Conservation (phyloP, 2,797 vertebrate genomes). For the Rhincodon typus region DNA sequence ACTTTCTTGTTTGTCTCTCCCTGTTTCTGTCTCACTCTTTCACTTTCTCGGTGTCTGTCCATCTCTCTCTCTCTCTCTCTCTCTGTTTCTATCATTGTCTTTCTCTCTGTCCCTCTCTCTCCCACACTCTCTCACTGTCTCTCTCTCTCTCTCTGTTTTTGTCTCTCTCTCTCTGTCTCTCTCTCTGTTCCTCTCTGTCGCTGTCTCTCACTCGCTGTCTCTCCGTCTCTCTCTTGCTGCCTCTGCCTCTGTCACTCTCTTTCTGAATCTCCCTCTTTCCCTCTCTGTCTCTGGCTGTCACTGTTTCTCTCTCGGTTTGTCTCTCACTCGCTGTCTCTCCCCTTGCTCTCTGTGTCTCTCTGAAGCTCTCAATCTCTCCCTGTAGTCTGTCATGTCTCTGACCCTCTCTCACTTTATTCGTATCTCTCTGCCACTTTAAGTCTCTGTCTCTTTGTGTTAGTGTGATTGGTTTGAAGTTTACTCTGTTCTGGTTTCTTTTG, state of each 20-base stretch:
- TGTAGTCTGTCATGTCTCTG: too few relatives aligned
- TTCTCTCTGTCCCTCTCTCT: too few relatives aligned
- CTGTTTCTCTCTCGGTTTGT: background rate
- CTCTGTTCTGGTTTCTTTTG: constrained; percentile 40
- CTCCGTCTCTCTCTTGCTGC: constrained; percentile 21
- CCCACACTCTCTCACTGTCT: too few relatives aligned
- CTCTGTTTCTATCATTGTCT: too few relatives aligned
- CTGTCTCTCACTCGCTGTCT: background rate
- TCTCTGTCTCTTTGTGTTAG: background rate
- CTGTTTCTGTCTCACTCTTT: too few relatives aligned
- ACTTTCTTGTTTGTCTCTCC: too few relatives aligned
- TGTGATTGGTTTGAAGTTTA: background rate
- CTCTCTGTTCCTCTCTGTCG: constrained; percentile 6
- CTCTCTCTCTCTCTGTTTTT: too few relatives aligned
- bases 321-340: background rate
- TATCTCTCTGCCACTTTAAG: background rate
- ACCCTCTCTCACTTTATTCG: background rate
- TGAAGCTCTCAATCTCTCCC: background rate
- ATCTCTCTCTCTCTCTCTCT: too few relatives aligned
- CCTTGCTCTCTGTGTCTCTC: background rate
- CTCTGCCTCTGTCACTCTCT: constrained; percentile 41
- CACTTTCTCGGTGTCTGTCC: too few relatives aligned
- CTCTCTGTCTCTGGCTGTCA: too few relatives aligned
- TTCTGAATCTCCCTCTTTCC: constrained; percentile 20
- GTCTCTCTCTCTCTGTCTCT: too few relatives aligned